Percentiles rank a stretch among this genome's conserved stretches.
phyloP scores from a whole-genome alignment of 2,797 vertebrate species.

The Macropus fuliginosus region DNA sequence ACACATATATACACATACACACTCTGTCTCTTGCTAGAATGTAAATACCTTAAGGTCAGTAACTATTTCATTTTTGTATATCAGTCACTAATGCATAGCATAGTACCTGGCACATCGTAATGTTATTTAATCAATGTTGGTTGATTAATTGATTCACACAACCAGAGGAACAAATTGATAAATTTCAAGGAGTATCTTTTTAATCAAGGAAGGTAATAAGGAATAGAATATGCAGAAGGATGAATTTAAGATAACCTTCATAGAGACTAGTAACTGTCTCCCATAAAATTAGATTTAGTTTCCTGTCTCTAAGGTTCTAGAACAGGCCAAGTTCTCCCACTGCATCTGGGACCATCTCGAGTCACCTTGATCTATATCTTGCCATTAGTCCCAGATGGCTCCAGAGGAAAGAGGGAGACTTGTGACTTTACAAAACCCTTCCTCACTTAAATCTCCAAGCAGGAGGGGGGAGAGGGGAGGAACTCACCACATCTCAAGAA shows the following conservation, averaged over 20 bases:
- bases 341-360: too few species aligned
- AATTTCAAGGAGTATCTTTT: neutral
- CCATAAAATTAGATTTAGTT: neutral
- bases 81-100: neutral
- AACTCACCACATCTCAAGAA: too few species aligned
- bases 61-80: neutral
- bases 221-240: neutral
- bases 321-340: neutral
- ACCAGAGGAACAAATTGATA: neutral
- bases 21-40: neutral
- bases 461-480: too few species aligned
- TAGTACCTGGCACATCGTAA: neutral
- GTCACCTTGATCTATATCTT: too few species aligned
- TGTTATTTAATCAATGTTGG: neutral
- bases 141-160: neutral
- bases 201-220: neutral
- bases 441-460: too few species aligned
- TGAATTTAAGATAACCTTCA: neutral
- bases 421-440: too few species aligned
- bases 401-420: too few species aligned
- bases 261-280: neutral
- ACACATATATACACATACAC: neutral
- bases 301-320: neutral
- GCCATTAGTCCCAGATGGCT: too few species aligned
- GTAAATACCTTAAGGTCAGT: neutral